Conservation (phyloP, 2,113 vertebrate species). For the Pterophyllum scalare region DNA sequence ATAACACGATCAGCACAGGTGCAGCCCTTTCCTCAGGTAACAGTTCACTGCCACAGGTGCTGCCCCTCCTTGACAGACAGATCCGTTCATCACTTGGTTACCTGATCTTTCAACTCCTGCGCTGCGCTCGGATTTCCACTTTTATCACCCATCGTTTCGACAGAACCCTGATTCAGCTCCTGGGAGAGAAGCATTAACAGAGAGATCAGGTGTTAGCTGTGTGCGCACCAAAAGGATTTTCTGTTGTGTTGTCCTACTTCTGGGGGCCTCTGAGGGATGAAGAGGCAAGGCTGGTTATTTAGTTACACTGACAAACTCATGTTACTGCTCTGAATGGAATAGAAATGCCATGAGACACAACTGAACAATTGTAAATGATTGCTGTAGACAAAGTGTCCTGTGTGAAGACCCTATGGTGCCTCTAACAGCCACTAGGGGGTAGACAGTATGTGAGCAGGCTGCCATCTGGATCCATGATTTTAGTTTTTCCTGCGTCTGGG, state of each 20-base stretch:
- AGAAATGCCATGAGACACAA: constrained; percentile 27
- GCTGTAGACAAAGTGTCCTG: background rate
- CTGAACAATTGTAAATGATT: constrained; percentile 12
- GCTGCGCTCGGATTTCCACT: constrained; percentile 74
- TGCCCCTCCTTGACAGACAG: constrained; percentile 17
- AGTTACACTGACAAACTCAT: constrained; percentile 38
- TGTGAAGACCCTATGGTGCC: background rate
- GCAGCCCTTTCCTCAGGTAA: constrained; percentile 10
- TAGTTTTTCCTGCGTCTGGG: background rate
- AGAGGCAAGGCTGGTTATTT: constrained; percentile 11
- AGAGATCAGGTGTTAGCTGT: constrained; percentile 53
- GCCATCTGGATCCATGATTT: background rate
- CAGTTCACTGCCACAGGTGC: background rate
- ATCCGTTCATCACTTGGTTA: constrained; percentile 57
- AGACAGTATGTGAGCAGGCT: background rate
- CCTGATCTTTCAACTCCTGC: constrained; percentile 78
- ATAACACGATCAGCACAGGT: background rate
- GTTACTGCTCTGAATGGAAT: constrained; percentile 20
- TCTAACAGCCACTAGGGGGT: constrained; percentile 6
- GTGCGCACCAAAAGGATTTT: constrained; percentile 40
- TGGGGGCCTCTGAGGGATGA: background rate
- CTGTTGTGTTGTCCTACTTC: constrained; percentile 36
- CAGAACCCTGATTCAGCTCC: constrained; percentile 77
- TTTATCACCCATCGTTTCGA: constrained; percentile 54
- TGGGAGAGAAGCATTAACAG: constrained; percentile 55